A percentile compares a stretch with the other conserved stretches of the same genome.
Conservation (phyloP, 2,888 invertebrate species). For the Hydropsyche betteni region DNA sequence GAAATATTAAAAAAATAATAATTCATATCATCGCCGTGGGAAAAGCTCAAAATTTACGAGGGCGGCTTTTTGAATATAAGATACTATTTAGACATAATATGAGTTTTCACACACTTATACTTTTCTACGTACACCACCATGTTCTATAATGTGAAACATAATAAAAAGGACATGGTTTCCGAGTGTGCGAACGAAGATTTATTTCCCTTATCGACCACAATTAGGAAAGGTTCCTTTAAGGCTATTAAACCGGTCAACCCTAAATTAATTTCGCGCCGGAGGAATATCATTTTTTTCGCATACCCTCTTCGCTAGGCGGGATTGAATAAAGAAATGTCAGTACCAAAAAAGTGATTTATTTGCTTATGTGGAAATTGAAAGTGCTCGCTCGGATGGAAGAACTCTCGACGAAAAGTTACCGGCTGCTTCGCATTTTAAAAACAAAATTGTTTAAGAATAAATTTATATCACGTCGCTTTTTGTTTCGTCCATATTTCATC, state of each 20-base stretch:
- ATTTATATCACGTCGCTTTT: neutral
- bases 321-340: slow-evolving; percentile 29
- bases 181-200: slow-evolving; percentile 11
- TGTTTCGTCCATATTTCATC: neutral
- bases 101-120: no score
- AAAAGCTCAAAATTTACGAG: no score
- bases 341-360: slow-evolving; percentile 31
- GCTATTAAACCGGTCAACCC: slow-evolving; percentile 27
- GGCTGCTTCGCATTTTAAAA: no score
- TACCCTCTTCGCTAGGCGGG: neutral
- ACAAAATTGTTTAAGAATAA: neutral
- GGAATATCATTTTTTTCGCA: slow-evolving; percentile 12
- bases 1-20: no score
- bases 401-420: slow-evolving; percentile 19
- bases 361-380: slow-evolving; percentile 36
- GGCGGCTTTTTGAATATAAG: no score
- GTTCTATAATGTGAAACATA: no score
- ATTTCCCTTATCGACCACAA: slow-evolving; percentile 22
- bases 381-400: slow-evolving; percentile 33
- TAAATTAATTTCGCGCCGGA: slow-evolving; percentile 21
- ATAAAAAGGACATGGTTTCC: neutral
- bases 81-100: no score
- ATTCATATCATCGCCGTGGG: no score
- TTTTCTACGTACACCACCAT: no score
- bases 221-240: slow-evolving; percentile 22